Conservation (phyloP, 1,140 invertebrate genomes). For the Halesus radiatus region DNA sequence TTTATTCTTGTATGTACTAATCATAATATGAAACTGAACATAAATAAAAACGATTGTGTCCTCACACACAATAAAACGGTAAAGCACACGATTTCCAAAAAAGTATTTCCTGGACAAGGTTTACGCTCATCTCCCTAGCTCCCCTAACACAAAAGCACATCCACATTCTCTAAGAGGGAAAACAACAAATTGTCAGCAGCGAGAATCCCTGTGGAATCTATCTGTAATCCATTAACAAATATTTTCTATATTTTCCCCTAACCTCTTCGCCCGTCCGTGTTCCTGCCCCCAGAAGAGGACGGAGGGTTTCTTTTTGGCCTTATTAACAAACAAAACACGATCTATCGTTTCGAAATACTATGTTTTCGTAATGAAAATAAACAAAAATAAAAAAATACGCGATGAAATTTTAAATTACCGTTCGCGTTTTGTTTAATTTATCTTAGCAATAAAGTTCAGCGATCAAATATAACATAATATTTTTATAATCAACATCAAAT, state of each 20-base stretch:
- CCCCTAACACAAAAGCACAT: constrained; percentile 38
- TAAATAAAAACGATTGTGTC: too few species aligned
- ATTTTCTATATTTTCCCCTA: constrained; percentile 54
- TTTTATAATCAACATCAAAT: not conserved
- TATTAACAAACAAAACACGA: too few species aligned
- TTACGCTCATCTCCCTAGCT: not conserved
- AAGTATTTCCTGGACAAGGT: not conserved
- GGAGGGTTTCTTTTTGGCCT: too few species aligned
- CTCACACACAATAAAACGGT: too few species aligned
- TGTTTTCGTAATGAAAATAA: too few species aligned
- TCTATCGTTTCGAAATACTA: too few species aligned
- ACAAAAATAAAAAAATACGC: too few species aligned
- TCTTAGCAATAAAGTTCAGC: not conserved
- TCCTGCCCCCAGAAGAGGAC: not conserved
- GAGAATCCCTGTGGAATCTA: constrained; percentile 54
- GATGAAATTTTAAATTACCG: too few species aligned
- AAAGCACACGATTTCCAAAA: not conserved
- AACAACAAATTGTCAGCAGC: constrained; percentile 52
- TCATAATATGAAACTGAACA: too few species aligned
- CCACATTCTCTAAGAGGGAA: constrained; percentile 37
- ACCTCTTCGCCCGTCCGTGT: not conserved
- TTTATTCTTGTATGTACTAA: too few species aligned
- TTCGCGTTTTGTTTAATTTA: not conserved
- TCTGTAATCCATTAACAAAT: constrained; percentile 58
- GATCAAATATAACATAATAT: not conserved